Percentiles rank a stretch among this genome's conserved stretches.
phyloP scores from a whole-genome alignment of 2,797 vertebrate genomes.

The Artibeus jamaicensis region DNA sequence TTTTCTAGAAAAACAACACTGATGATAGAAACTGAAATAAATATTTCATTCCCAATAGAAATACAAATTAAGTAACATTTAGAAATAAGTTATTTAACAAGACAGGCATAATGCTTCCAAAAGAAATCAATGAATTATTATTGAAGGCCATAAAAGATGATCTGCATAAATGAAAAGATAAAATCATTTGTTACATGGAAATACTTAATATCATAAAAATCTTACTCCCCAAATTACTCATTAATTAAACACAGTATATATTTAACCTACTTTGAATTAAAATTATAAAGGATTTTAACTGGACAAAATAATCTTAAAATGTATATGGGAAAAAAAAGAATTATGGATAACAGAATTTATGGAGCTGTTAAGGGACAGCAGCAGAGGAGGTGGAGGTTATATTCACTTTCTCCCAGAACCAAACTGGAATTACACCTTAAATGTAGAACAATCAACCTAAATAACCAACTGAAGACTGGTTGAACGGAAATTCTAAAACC shows the following conservation, averaged over 20 bases:
- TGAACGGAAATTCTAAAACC: background rate
- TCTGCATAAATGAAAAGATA: background rate
- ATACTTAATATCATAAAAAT: conserved; percentile 15
- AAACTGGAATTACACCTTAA: background rate
- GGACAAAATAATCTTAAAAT: background rate
- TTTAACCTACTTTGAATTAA: background rate
- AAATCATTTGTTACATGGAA: background rate
- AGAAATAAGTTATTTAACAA: background rate
- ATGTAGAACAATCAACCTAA: background rate
- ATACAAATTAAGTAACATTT: background rate
- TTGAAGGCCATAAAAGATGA: background rate
- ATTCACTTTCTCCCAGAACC: background rate
- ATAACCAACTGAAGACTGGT: background rate
- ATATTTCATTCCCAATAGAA: background rate
- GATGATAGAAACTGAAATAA: conserved; percentile 6
- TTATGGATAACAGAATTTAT: background rate
- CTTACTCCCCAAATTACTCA: background rate
- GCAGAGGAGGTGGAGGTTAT: too few relatives aligned
- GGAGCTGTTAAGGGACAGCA: background rate
- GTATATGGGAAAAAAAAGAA: background rate
- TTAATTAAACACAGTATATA: background rate
- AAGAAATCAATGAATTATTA: background rate
- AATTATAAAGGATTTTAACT: background rate
- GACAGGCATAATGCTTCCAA: background rate
- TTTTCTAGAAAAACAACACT: background rate